Base-by-base conservation (phyloP, 1,140 invertebrate species). In the Zaprionus kolodkinae region DNA sequence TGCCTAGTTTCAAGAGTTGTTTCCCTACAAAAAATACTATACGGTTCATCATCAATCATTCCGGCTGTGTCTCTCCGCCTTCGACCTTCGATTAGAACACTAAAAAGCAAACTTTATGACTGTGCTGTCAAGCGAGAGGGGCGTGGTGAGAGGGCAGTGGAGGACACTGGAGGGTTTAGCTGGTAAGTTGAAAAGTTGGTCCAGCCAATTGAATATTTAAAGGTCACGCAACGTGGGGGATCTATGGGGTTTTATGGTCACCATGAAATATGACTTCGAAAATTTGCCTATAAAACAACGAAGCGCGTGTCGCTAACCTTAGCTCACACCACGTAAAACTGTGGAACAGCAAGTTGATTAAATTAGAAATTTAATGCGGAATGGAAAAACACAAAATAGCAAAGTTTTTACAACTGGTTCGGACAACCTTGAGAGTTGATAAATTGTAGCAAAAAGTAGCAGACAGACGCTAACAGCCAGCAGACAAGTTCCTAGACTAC, bases 371-470 rank as follows among this genome's bases (percentile, higher is more conserved):
- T 89, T 88, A 81, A 88, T 88, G 71, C 17, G 56, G 56, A 30
- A 17, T 63, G 76, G 56, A 67, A 66, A 65, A 62, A 61, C 74
- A 69, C 63, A 73, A 68, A 82, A 79, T 80, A 70, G 70, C 65
- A 80, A 89, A 89, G 74, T 88, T 87, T 87, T 87, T 84, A 86
- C 79, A 82, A 76, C 79, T 73, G 61, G 17, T 76, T 72, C 66
- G 72, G 48, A 66, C 64, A 80, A 72, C 84, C 84, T 88, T 89
- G 84, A 84, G 68, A 72, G 57, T 84, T 88, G 84, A 84, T 88
- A 88, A 89, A 88, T 89, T 88, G 84, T 88, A 27, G 74, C 74
- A 84, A 73, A 84, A 81, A 78, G 84, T 88, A 80, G 65, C 81
- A 71, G 48, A 69, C 76, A 87, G 38, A 43, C n/a, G 71, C 57